Base-by-base conservation (phyloP, 2,888 invertebrate genomes). In the Drosophila merina region DNA sequence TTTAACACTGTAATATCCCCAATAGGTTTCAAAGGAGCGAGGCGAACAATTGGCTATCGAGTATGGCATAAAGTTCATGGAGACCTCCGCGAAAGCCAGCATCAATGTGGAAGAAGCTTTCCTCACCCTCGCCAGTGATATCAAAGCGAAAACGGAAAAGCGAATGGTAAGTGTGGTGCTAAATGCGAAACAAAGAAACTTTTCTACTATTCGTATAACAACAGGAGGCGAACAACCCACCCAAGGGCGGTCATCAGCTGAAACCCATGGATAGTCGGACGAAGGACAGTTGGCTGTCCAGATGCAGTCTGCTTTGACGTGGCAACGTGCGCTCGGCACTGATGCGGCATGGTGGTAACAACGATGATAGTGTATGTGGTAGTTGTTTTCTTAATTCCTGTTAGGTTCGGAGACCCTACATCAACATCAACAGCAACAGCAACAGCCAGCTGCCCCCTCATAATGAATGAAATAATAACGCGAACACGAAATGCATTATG, bases 61-160 rank as follows among this genome's bases (percentile, higher is more conserved):
- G 93, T 99, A 99, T 93, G 97, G 98, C 89, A 99, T 99, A 87
- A 98, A 98, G 93, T 99, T 99, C 93, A 96, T 99, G 95, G 99
- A 99, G 93, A 99, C 99, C 56, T 98, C 98, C 83, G 99, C 99
- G 58, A 99, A 99, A 93, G 96, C 97, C 78, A 97, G 98, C 91
- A 96, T 98, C 92, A 98, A 99, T 92, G 98, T 99, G 50, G 99
- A 99, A 92, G 97, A 97, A 88, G 98, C 99, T 62, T 99, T 99
- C 93, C 97, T 97, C 92, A 98, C 98, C 72, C 93, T 99, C 92
- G 99, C 99, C 64, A 95, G 97, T 92, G 99, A 99, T 92, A 99
- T 99, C 90, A 99, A 99, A 93, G 96, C 97, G 69, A 99, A 99
- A 94, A 98, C 97, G 95, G 99, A 99, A 93, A 97, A 98, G 92